Evolutionary conservation across 2,113 vertebrate species (phyloP), one percentile per base, ranked within the genome.

Genomic region (Leptocoma aspasia): DNA sequence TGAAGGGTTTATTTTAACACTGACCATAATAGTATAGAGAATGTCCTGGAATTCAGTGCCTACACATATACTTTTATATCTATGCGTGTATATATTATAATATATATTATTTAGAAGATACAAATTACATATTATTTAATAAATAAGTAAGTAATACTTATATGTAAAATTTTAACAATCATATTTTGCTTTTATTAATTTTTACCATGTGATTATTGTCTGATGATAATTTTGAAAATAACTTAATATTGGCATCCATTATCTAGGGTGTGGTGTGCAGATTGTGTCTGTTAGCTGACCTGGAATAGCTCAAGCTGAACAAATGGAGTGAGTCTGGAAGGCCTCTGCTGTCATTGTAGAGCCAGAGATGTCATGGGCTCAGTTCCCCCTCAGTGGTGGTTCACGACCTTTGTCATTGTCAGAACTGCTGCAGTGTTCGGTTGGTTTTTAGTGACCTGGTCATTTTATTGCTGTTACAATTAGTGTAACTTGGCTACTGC

Each of bases 351-450:
- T 33, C 3, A 0, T 7, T 60, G 6, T 0, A 53, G 54, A 63
- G 73, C 45, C 56, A 39, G 44, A 49, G 53, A 0, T 37, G 47
- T 28, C 42, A 11, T 16, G 9, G 8, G 42, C 37, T 84, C 61
- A 3, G 41, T 65, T 83, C 47, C 16, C 23, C 24, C 69, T 42
- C 6, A n/a, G 30, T n/a, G n/a, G 8, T 0, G 0, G 22, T 37
- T 89, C 31, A 12, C 2, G 3, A 19, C 16, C 9, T 68, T 30
- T 61, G 70, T 63, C 39, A 11, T 33, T 45, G 37, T 65, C 24
- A 13, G 37, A 84, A 54, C 17, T 52, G 24, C 19, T 54, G 42
- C 15, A 30, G 7, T 31, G 6, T n/a, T 54, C 45, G 57, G 8
- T 73, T 77, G 31, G 3, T 18, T 86, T 94, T 79, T 73, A 79